Base-by-base conservation (phyloP, 2,888 invertebrate genomes). In the Auanema sp. region DNA sequence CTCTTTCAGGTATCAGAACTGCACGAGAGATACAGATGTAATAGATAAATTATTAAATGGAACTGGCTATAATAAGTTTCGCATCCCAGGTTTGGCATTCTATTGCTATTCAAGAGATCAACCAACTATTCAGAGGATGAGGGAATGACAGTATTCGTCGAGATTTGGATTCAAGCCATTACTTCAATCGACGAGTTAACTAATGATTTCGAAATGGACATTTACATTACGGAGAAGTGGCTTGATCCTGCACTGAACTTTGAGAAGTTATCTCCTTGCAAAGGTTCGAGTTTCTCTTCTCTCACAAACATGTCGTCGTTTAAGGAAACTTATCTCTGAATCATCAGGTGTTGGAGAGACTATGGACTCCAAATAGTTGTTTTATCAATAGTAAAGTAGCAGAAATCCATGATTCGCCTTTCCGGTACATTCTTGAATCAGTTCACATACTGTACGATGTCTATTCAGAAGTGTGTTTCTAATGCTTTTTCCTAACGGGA, bases 11-110 rank as follows among this genome's bases (percentile, higher is more conserved):
- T 62, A 62, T 33, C 53, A 66, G 12, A 81, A 81, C 44, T 82
- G 82, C 66, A 79, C 79, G 8, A 62, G 76, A 33, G 80, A 81
- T 60, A 80, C 77, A 12, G 75, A 73, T 53, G 72, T 83, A 40
- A 83, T 83, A 42, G 81, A 83, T 61, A 67, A 68, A 64, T 62
- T 83, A 16, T 69, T 83, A 49, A 83, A 83, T 64, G 79, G 78
- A 14, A 83, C 81, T 1, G 82, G 81, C 24, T 83, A 83, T 61
- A 83, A 80, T 70, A 83, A 83, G 59, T 83, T 79, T 65, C 68
- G 77, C 12, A 77, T 83, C 12, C 83, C 83, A 53, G 70, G 80
- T 80, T 57, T 4, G 43, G 18, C 16, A 57, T n/a, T n/a, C n/a
- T n/a, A n/a, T n/a, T n/a, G n/a, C n/a, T n/a, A n/a, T n/a, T n/a